Evolutionary conservation across 2,888 invertebrate species (phyloP).

Genomic region (Electrophaes corylata): DNA sequence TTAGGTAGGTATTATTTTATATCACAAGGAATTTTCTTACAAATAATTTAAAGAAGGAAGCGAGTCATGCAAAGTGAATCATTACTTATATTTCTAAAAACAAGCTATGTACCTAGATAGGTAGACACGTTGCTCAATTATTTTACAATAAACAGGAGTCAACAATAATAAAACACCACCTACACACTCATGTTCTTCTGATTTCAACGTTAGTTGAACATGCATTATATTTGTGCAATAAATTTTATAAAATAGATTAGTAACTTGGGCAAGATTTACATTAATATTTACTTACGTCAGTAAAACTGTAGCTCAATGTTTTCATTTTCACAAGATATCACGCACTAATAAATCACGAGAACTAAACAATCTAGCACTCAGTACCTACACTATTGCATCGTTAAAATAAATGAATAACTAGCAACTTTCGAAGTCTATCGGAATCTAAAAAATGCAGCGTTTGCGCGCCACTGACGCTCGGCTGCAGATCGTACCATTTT

Average conservation of each 20-base stretch:
- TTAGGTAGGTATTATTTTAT: background rate
- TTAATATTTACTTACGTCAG: slow-evolving; percentile 56
- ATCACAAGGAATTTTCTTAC: background rate
- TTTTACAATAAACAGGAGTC: slow-evolving; percentile 13
- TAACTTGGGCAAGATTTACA: background rate
- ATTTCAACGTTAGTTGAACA: background rate
- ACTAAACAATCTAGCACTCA: slow-evolving; percentile 43
- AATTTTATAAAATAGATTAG: background rate
- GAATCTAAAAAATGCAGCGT: slow-evolving; percentile 56
- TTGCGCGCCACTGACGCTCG: slow-evolving; percentile 57
- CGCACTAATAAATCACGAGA: slow-evolving; percentile 42
- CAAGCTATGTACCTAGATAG: background rate
- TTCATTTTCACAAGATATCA: slow-evolving; percentile 54
- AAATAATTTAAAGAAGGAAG: background rate
- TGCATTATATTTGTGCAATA: background rate
- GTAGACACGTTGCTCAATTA: slow-evolving; percentile 7
- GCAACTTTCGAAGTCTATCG: slow-evolving; percentile 67
- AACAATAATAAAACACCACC: slow-evolving; percentile 6
- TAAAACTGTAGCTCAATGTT: slow-evolving; percentile 43
- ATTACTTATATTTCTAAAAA: background rate
- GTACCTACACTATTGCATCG: slow-evolving; percentile 49
- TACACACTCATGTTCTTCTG: background rate
- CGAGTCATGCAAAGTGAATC: slow-evolving; percentile 15
- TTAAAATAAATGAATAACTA: slow-evolving; percentile 41
- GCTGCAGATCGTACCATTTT: slow-evolving; percentile 53